Conservation (phyloP, 92 coral and sea anemone genomes). For the Zoanthus sansibaricus region DNA sequence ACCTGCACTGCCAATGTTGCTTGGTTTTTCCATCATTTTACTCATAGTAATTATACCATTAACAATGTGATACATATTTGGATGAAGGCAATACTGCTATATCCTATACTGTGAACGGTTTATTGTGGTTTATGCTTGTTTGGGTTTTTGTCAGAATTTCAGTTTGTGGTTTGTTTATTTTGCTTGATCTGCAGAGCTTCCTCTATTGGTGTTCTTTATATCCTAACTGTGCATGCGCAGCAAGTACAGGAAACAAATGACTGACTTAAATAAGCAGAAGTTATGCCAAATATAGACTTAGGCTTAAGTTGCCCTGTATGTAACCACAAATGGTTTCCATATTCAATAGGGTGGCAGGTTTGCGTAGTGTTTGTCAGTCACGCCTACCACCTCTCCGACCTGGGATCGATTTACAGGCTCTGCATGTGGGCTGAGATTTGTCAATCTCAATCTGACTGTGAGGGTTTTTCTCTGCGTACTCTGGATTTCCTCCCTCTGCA, state of each 20-base stretch:
- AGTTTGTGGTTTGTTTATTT: background rate
- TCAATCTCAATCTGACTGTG: no score
- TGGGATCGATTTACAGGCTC: no score
- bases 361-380: no score
- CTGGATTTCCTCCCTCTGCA: no score
- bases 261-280: background rate
- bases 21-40: constrained; percentile 42
- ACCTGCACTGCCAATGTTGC: constrained; percentile 70
- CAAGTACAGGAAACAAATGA: background rate
- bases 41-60: constrained; percentile 27
- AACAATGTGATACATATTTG: constrained; percentile 50
- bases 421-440: no score
- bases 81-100: background rate
- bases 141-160: background rate
- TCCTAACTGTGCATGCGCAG: background rate
- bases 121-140: background rate
- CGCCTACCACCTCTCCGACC: no score
- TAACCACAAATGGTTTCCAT: no score
- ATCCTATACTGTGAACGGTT: background rate
- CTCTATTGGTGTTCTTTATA: background rate
- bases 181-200: constrained; percentile 1
- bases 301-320: no score
- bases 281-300: background rate
- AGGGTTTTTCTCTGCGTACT: no score
- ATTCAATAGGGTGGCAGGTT: no score